Base-by-base conservation (phyloP, 2,113 vertebrate species). In the Malaclemys terrapin region DNA sequence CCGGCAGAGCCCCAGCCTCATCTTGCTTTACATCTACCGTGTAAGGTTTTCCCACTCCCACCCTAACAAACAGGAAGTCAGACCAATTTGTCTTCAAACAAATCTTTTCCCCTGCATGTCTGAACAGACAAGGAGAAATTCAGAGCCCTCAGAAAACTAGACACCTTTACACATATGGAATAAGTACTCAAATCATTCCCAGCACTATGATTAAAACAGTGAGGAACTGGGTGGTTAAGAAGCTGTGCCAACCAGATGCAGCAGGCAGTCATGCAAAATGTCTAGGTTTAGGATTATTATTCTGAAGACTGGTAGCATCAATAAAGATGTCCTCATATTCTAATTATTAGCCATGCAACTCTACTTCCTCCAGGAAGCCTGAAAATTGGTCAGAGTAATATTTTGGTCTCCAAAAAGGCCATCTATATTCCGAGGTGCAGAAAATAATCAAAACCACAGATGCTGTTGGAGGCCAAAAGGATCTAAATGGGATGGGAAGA, bases 181-280 rank as follows among this genome's bases (percentile, higher is more conserved):
- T 14, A 82, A 47, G 16, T 3, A 22, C 38, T 1, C 2, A 93
- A 38, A 54, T 8, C 85, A 76, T 87, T 47, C 49, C 76, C 20
- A 82, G 82, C 65, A 42, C 0, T 6, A 11, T 10, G 59, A n/a
- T 7, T 8, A 72, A 87, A 16, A 24, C 10, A 83, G 56, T 2
- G 49, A 24, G 49, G 29, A 88, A 75, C 31, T 13, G 29, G 53
- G n/a, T 6, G 72, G 80, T 72, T 78, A 75, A 93, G 86, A 35
- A 95, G 82, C 54, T 2, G 1, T 80, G 72, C 92, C 89, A 96
- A 82, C 27, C 84, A 95, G 83, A 93, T 24, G 35, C 69, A 81
- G 82, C 27, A 5, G 25, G 84, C 6, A 29, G 52, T 78, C 49
- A 81, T 1, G 0, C 10, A 29, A 84, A 53, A 22, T 38, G 85